Evolutionary conservation across 2,113 vertebrate genomes (phyloP).

Genomic region (Athene noctua): DNA sequence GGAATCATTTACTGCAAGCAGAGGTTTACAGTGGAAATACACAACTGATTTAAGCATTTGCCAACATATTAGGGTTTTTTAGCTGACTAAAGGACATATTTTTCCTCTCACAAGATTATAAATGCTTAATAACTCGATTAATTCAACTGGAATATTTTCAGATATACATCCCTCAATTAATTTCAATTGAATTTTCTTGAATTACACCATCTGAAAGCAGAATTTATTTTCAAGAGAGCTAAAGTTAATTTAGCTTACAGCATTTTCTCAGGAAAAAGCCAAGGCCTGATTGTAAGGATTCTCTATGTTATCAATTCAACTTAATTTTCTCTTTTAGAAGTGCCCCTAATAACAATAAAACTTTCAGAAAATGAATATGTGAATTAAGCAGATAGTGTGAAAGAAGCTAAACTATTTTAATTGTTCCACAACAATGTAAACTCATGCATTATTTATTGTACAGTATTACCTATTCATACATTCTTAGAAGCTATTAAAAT

Average conservation of each 20-base stretch:
- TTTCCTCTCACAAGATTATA: constrained; percentile 28
- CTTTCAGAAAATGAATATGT: constrained; percentile 24
- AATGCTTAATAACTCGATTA: constrained; percentile 39
- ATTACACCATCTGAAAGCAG: constrained; percentile 18
- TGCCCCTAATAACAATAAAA: constrained; percentile 24
- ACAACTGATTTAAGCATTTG: constrained; percentile 10
- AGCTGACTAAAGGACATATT: neutral
- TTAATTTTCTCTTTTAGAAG: constrained; percentile 36
- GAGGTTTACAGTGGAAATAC: constrained; percentile 1
- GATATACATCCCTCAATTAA: constrained; percentile 43
- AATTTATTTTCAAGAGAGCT: constrained; percentile 20
- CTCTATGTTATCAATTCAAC: constrained; percentile 19
- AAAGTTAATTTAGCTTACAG: constrained; percentile 38
- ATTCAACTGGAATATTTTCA: constrained; percentile 44
- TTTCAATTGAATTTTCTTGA: constrained; percentile 54
- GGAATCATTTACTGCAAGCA: constrained; percentile 5
- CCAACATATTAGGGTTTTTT: neutral
- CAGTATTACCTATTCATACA: neutral
- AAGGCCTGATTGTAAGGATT: constrained; percentile 18
- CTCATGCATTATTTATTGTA: constrained; percentile 41
- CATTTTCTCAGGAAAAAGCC: constrained; percentile 24
- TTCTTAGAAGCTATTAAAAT: constrained; percentile 15
- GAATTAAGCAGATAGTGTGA: constrained; percentile 27
- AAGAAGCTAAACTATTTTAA: constrained; percentile 19
- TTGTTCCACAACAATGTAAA: constrained; percentile 22